Evolutionary conservation across 1,140 invertebrate species (phyloP), one percentile per base, ranked within the genome.

Genomic region (Coelopa frigida): DNA sequence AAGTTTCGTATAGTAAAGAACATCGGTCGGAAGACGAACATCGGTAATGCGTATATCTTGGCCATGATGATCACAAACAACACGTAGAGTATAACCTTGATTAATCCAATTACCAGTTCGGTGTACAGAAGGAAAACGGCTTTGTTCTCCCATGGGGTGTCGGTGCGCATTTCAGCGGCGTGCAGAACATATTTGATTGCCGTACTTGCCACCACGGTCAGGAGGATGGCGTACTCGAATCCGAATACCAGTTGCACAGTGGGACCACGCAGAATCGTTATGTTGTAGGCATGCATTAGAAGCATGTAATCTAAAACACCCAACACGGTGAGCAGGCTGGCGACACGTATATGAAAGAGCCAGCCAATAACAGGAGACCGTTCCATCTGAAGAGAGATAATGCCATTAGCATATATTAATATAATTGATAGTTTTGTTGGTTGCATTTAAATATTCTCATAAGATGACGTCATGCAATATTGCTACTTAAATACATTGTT

Each of bases 111-210:
- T 15, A 96, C 78, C 35, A 99, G 77, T 74, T 99, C 97, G 12
- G 94, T 93, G 58, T 99, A 98, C 0, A 99, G 74, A 12, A 99
- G 72, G 62, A 94, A 98, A 2, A 98, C 94, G 11, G 95, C 94
- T 72, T 99, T 99, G 68, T 94, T 96, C 66, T 99, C 97, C 97
- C 97, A 99, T 5, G 94, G 95, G 49, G 88, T 93, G 61, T 97
- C 93, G 70, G 89, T 91, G 57, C 92, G 87, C 31, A 95, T 78
- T 71, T 98, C 95, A 43, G 96, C 82, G 1, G 89, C 84, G 70
- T 99, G 95, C 5, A 99, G 74, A 12, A 91, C 72, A 71, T 99
- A 99, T 73, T 99, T 99, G 27, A 98, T 88, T 6, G 83, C 78
- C 40, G 95, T 96, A 69, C 97, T 97, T 8, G 90, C 72, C 14